Evolutionary conservation across 1,140 invertebrate genomes (phyloP), one percentile per base, ranked within the genome.

Genomic region (Euwallacea fornicatus): DNA sequence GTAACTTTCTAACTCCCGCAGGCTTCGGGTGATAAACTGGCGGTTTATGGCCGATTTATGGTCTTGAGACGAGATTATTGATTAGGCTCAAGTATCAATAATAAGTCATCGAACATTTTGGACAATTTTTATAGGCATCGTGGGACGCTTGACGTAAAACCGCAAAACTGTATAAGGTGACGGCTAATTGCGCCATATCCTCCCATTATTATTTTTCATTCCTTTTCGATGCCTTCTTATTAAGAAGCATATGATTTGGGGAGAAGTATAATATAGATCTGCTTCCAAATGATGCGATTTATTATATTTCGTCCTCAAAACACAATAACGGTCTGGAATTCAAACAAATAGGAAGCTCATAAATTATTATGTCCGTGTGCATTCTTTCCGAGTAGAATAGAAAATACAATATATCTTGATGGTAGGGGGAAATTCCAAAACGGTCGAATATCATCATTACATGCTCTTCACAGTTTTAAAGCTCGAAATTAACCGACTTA

Each of bases 21-120:
- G 44, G 61, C 16, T 13, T 42, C 7, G 61, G 61, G 43, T 47
- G 61, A 46, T 63, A 63, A 63, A 63, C 7, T 33, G 43, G 47
- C 61, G 8, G 7, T 63, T 63, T 63, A 63, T 47, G 11, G 44
- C 61, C 61, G 61, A 63, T 63, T 63, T 63, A 63, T 63, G 61
- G 61, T 41, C 1, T 63, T 63, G 21, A 50, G 61, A n/a, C 44
- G 11, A 11, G 61, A 63, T 63, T 50, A 63, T 63, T 63, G 43
- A 63, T 63, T 63, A 50, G 4, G 13, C 11, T 11, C n/a, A 63
- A 63, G 43, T 63, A 33, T 47, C 61, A 8, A 33, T 63, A 21
- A 63, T 21, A 63, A 63, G 7, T 61, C 42, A 41, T 11, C 11
- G 2, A 16, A 56, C 11, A 56, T 56, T 56, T 60, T n/a, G 54